phyloP scores from a whole-genome alignment of 2,113 vertebrate species.

The Callospermophilus lateralis region DNA sequence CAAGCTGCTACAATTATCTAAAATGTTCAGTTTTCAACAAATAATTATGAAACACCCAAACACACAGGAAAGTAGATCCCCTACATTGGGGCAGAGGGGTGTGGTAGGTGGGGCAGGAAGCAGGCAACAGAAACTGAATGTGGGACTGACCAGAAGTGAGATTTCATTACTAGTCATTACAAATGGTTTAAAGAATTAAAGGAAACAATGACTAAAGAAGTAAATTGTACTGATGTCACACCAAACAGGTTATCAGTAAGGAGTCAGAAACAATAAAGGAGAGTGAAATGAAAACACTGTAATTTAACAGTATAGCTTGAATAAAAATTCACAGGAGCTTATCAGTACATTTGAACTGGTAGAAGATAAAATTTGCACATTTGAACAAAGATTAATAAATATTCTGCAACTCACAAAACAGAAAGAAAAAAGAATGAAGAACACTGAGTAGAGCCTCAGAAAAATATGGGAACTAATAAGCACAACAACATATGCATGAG shows the following conservation, averaged over 20 bases:
- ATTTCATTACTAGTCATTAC: neutral
- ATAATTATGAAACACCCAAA: neutral
- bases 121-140: neutral
- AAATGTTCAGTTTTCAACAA: neutral
- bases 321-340: neutral
- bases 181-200: neutral
- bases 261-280: neutral
- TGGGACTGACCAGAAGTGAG: neutral
- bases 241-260: neutral
- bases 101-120: neutral
- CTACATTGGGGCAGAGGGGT: neutral
- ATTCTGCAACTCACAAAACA: neutral
- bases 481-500: neutral
- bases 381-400: neutral
- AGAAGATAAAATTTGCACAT: neutral
- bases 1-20: neutral
- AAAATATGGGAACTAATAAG: neutral
- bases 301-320: neutral
- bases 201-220: neutral
- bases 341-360: neutral
- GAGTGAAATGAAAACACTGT: neutral
- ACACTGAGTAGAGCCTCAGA: neutral
- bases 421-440: neutral
- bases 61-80: neutral
- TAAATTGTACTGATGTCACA: neutral